These are phyloP conservation scores for Aptenodytes forsteri DNA, from an alignment of 2,113 vertebrate species.

Conservation along the genomic window DNA sequence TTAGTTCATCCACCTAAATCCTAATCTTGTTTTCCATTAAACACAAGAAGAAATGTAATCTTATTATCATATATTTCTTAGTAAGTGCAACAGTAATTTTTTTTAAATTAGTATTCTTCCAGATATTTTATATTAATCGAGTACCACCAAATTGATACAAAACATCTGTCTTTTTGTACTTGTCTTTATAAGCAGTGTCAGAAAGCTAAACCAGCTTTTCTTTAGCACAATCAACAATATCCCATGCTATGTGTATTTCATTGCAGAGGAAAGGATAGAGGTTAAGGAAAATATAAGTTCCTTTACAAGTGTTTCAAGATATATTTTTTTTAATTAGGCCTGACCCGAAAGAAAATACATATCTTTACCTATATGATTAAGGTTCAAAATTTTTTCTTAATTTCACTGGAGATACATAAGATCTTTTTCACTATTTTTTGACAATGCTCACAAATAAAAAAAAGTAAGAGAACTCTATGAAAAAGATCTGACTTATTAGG, in stretches of 20 bases:
- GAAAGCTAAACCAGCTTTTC: background rate
- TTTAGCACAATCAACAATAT: background rate
- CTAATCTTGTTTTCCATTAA: background rate
- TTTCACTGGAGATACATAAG: background rate
- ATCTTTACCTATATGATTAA: background rate
- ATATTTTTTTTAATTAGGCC: background rate
- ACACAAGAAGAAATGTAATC: background rate
- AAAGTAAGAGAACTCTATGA: background rate
- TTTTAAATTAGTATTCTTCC: background rate
- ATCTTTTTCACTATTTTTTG: background rate
- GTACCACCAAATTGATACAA: background rate
- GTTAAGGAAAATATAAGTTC: background rate
- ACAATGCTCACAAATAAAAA: background rate
- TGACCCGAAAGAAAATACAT: background rate
- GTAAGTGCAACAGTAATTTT: background rate
- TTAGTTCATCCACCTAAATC: background rate
- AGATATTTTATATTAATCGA: background rate
- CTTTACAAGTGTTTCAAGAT: background rate
- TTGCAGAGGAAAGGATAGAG: background rate
- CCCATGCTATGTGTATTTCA: fast-evolving
- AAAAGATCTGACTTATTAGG: background rate
- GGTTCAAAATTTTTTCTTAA: background rate
- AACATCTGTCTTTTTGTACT: background rate
- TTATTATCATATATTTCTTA: background rate
- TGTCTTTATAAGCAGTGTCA: background rate